A percentile compares a stretch with the other conserved stretches of the same genome.
Conservation (phyloP, 2,113 vertebrate genomes). For the Psittacus erithacus region DNA sequence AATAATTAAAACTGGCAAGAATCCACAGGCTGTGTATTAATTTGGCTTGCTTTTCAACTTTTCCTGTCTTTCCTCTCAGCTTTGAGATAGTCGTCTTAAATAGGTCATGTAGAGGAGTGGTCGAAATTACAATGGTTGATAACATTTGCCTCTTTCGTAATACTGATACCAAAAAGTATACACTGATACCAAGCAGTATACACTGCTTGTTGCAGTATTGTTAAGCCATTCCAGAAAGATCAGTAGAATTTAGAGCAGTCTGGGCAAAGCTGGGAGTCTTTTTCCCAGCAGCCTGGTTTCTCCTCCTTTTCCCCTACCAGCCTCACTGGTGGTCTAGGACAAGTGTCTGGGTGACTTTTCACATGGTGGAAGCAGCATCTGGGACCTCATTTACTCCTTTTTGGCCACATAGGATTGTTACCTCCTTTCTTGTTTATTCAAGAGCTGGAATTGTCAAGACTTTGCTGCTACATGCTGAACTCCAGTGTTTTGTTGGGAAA, state of each 20-base stretch:
- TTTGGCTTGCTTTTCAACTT: background rate
- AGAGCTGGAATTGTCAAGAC: background rate
- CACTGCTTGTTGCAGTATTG: accelerated
- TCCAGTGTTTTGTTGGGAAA: background rate
- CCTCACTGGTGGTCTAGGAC: background rate
- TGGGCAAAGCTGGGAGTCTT: background rate
- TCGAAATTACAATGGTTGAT: background rate
- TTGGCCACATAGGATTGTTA: background rate
- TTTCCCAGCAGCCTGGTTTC: background rate
- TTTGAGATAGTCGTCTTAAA: background rate
- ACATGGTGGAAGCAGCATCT: accelerated
- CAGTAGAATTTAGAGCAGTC: background rate
- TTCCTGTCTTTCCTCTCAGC: background rate
- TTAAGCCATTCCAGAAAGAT: background rate
- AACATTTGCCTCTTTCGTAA: background rate
- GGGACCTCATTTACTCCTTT: background rate
- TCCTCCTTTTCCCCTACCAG: background rate
- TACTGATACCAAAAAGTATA: background rate
- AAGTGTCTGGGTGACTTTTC: background rate
- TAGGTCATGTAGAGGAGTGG: accelerated
- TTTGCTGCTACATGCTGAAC: background rate
- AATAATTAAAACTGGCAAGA: slow-evolving; percentile 33
- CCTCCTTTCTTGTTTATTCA: background rate
- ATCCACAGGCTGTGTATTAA: background rate
- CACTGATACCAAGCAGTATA: background rate